Base-by-base conservation (phyloP, 1,140 invertebrate species). In the Scaptodrosophila lebanonensis region DNA sequence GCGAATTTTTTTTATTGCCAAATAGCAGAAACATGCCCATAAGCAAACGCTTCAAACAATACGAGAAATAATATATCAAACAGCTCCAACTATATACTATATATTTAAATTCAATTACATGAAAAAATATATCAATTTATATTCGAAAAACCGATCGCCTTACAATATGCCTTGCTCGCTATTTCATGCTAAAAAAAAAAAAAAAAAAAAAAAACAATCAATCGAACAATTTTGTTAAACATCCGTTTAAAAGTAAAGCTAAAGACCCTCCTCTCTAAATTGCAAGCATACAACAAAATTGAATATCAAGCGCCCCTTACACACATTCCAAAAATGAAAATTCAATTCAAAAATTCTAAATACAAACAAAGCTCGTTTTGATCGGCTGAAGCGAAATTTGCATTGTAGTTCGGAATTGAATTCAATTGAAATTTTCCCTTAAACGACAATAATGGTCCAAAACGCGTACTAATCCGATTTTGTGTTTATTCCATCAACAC, bases 371-470 rank as follows among this genome's bases (percentile, higher is more conserved):
- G 56, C 53, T 59, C 60, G 29, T 40, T 62, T 53, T 42, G 45
- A 66, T 76, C 70, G 33, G 62, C 50, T 40, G 59, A 64, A 65
- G 32, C 58, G 36, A 79, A 73, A 79, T 77, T 82, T 82, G 75
- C 75, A 79, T 82, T 79, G 73, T 68, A 69, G 68, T 73, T 82
- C 48, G 13, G 57, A 50, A 73, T 73, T 73, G 69, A 73, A 73
- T 58, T 63, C 44, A 42, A 58, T 40, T 25, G 13, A 42, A 54
- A 56, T 48, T 22, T 27, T 60, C 57, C 48, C 57, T 42, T 42
- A 13, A 66, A 51, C n/a, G n/a, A n/a, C n/a, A n/a, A 22, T 36
- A 52, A 33, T 11, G 5, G 13, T 65, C 40, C 13, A 64, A 33
- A 79, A 65, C 59, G 50, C 39, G 30, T 54, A 75, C 71, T 82